These are phyloP conservation scores for Nyctibius bracteatus DNA, from an alignment of 2,113 vertebrate species.

Conservation along the genomic window DNA sequence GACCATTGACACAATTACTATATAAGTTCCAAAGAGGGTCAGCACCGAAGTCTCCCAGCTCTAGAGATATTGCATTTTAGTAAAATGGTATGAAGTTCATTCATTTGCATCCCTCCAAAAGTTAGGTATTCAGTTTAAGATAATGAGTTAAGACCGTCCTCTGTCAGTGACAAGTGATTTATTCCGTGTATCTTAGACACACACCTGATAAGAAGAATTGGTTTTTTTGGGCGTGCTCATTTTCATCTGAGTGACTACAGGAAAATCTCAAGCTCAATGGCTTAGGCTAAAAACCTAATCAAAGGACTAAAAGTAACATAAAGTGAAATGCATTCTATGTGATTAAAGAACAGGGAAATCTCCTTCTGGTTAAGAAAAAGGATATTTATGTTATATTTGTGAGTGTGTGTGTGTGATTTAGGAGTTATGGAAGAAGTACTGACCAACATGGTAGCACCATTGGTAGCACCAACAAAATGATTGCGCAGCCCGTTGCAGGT, in stretches of 20 bases:
- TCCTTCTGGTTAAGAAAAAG: neutral
- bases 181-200: neutral
- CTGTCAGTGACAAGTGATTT: neutral
- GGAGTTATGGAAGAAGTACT: neutral
- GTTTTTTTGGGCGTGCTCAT: neutral
- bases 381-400: no score
- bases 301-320: neutral
- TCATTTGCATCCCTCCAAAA: neutral
- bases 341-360: neutral
- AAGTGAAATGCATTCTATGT: neutral
- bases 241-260: neutral
- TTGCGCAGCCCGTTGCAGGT: neutral
- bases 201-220: neutral
- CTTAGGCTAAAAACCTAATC: neutral
- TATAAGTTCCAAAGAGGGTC: neutral
- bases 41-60: neutral
- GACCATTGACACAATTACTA: neutral
- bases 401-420: no score
- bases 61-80: neutral
- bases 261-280: neutral
- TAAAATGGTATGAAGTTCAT: neutral
- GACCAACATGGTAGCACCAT: neutral
- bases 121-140: neutral
- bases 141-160: neutral
- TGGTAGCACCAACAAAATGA: no score